phyloP scores from a whole-genome alignment of 1,140 invertebrate species.

The Ectropis grisescens region DNA sequence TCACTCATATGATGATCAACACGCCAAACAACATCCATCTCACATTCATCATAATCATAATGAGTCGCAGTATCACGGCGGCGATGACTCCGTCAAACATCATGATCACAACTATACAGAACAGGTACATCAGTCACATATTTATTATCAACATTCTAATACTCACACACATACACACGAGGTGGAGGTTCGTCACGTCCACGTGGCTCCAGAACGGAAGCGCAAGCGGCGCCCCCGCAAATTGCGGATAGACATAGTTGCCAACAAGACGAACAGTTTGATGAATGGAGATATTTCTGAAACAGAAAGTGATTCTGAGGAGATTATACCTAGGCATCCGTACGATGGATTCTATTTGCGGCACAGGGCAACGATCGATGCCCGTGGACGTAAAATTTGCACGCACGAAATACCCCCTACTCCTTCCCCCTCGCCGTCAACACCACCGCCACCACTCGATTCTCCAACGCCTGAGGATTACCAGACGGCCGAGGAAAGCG shows the following conservation, averaged over 20 bases:
- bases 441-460: conserved; percentile 19
- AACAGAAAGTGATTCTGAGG: conserved; percentile 35
- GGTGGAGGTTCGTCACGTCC: conserved; percentile 20
- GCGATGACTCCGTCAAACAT: no score
- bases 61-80: no score
- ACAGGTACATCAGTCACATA: conserved; percentile 1
- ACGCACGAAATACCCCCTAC: conserved; percentile 50
- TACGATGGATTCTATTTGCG: conserved; percentile 65
- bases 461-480: conserved; percentile 5
- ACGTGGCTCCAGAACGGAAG: conserved; percentile 26
- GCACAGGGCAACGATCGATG: conserved; percentile 49
- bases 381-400: conserved; percentile 54
- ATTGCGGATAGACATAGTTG: conserved; percentile 1
- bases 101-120: conserved; percentile 6
- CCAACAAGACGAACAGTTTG: no score
- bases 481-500: conserved; percentile 5
- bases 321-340: conserved; percentile 55
- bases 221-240: conserved; percentile 4
- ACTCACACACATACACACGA: conserved; percentile 4
- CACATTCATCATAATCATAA: no score
- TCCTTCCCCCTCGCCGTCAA: conserved; percentile 29
- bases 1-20: conserved; percentile 6
- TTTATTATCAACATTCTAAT: not conserved
- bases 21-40: no score
- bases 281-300: conserved; percentile 34